phyloP scores from a whole-genome alignment of 2,888 invertebrate species.

The Lithophane leautieri region DNA sequence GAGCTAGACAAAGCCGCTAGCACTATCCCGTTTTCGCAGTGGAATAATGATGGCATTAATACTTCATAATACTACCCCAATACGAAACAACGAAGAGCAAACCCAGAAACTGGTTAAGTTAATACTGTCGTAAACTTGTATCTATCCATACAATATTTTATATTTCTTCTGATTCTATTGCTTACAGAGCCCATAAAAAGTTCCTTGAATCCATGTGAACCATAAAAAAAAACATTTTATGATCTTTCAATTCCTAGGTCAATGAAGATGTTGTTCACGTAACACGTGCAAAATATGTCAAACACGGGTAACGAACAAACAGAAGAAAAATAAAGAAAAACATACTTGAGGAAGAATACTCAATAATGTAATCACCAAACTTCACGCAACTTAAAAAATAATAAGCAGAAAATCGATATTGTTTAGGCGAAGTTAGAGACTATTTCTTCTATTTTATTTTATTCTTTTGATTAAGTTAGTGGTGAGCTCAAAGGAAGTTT shows the following conservation, averaged over 20 bases:
- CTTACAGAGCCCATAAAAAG: background rate
- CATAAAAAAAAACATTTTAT: background rate
- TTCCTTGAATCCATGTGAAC: background rate
- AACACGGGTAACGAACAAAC: constrained; percentile 1
- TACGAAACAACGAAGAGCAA: background rate
- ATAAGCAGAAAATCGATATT: constrained; percentile 59
- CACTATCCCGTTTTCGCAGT: too few relatives aligned
- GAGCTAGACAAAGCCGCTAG: too few relatives aligned
- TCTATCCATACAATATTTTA: background rate
- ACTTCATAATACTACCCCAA: too few relatives aligned
- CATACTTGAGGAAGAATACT: constrained; percentile 19
- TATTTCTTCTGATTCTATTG: background rate
- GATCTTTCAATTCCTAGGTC: background rate
- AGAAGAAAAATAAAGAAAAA: constrained; percentile 21
- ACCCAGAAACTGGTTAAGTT: background rate
- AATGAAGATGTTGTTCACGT: background rate
- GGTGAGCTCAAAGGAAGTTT: constrained; percentile 47
- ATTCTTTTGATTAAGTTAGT: constrained; percentile 57
- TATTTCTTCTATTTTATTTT: constrained; percentile 53
- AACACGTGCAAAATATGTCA: constrained; percentile 4
- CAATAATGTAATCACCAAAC: constrained; percentile 50
- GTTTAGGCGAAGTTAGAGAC: constrained; percentile 47
- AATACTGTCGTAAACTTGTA: background rate
- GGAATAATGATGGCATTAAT: too few relatives aligned
- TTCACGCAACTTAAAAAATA: constrained; percentile 49